Evolutionary conservation across 2,888 invertebrate genomes (phyloP).

Genomic region (Ischnus inquisitorius): DNA sequence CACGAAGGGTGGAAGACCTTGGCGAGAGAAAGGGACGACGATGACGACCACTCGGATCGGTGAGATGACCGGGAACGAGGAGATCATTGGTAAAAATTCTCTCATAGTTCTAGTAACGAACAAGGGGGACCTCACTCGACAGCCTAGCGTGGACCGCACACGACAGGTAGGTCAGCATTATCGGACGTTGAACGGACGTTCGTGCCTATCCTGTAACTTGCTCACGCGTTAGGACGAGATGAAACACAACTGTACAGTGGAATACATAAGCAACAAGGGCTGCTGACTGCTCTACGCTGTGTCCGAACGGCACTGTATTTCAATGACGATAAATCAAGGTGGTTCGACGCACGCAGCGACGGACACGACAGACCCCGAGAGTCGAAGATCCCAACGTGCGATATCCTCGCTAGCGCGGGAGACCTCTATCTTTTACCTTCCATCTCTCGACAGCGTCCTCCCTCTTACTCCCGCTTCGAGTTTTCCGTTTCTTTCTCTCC

Average conservation of each 20-base stretch:
- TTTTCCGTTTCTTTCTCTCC: constrained; percentile 19
- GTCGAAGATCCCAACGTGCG: constrained; percentile 76
- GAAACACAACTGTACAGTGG: constrained; percentile 45
- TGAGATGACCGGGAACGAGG: background rate
- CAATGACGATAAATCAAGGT: constrained; percentile 82
- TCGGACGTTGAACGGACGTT: constrained; percentile 64
- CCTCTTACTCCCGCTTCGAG: constrained; percentile 15
- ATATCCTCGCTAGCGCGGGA: constrained; percentile 75
- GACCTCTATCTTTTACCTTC: constrained; percentile 76
- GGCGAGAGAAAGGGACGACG: constrained; percentile 23
- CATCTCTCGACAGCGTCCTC: constrained; percentile 74
- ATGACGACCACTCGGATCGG: constrained; percentile 5
- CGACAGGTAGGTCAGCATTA: constrained; percentile 66
- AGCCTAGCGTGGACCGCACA: constrained; percentile 24
- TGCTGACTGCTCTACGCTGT: constrained; percentile 32
- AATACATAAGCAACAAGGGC: constrained; percentile 60
- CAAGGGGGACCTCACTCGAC: background rate
- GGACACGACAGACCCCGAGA: constrained; percentile 72
- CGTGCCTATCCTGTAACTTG: constrained; percentile 14
- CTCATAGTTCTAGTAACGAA: constrained; percentile 24
- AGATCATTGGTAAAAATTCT: constrained; percentile 4
- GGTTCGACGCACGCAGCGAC: constrained; percentile 77
- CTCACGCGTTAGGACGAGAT: constrained; percentile 46
- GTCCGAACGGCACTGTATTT: constrained; percentile 76
- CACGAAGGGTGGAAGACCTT: constrained; percentile 49